These are phyloP conservation scores for Schlechtendalia chinensis DNA, from an alignment of 1,140 invertebrate species.

Conservation along the genomic window DNA sequence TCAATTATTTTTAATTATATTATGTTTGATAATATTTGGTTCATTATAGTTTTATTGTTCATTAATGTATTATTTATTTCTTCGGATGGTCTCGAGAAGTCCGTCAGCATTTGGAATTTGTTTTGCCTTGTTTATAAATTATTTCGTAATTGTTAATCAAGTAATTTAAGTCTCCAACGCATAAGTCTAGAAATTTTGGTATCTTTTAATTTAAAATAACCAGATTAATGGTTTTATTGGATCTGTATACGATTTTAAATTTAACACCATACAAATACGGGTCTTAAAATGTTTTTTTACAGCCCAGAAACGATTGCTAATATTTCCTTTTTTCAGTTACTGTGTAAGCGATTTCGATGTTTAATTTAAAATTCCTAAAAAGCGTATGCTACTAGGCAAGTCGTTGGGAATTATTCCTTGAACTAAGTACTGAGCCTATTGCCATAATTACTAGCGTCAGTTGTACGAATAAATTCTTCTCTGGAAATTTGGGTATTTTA, in stretches of 20 bases:
- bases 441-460: constrained; percentile 50
- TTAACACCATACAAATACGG: constrained; percentile 58
- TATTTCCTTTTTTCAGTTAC: constrained; percentile 58
- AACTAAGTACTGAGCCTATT: constrained; percentile 31
- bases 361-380: constrained; percentile 53
- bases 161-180: too few relatives aligned
- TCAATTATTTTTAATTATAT: constrained; percentile 21
- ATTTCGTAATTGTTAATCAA: too few relatives aligned
- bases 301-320: constrained; percentile 60
- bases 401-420: constrained; percentile 52
- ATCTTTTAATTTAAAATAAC: constrained; percentile 56
- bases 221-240: constrained; percentile 59
- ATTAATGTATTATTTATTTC: constrained; percentile 3
- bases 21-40: background rate
- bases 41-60: background rate
- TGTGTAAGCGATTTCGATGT: constrained; percentile 53
- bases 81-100: constrained; percentile 27
- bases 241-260: constrained; percentile 60
- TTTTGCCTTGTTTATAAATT: constrained; percentile 52
- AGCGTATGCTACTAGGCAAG: constrained; percentile 54
- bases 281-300: constrained; percentile 57
- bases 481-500: constrained; percentile 50
- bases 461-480: constrained; percentile 54
- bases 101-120: constrained; percentile 53
- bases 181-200: too few relatives aligned